Evolutionary conservation across 2,888 invertebrate genomes (phyloP).

Genomic region (Drepanosiphum platanoidis): DNA sequence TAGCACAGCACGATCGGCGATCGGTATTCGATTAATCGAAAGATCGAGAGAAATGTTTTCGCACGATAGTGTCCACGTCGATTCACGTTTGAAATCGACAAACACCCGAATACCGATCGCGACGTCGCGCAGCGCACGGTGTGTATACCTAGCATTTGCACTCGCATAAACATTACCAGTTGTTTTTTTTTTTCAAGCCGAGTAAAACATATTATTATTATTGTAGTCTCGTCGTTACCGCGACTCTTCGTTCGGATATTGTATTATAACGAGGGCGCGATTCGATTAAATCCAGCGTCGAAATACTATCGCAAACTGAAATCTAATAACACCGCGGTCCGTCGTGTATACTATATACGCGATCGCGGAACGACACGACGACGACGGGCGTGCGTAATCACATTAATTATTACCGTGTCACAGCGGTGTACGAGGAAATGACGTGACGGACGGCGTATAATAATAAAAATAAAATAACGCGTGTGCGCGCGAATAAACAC

Average conservation of each 20-base stretch:
- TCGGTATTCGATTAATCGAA: too few species aligned
- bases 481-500: too few species aligned
- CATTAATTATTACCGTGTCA: neutral
- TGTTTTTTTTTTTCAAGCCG: neutral
- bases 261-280: neutral
- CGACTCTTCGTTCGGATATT: too few species aligned
- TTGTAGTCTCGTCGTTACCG: neutral
- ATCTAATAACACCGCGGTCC: neutral
- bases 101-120: too few species aligned
- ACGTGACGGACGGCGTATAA: neutral
- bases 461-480: neutral
- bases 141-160: too few species aligned
- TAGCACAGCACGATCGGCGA: too few species aligned
- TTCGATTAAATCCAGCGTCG: neutral
- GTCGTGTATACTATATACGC: neutral
- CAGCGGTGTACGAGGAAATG: neutral
- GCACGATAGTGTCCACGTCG: too few species aligned
- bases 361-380: neutral
- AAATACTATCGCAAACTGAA: constrained; percentile 17
- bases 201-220: neutral
- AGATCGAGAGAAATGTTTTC: too few species aligned
- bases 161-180: too few species aligned
- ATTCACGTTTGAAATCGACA: too few species aligned
- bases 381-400: neutral
- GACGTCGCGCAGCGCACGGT: too few species aligned